phyloP scores from a whole-genome alignment of 2,113 vertebrate genomes.

The Caranx melampygus region DNA sequence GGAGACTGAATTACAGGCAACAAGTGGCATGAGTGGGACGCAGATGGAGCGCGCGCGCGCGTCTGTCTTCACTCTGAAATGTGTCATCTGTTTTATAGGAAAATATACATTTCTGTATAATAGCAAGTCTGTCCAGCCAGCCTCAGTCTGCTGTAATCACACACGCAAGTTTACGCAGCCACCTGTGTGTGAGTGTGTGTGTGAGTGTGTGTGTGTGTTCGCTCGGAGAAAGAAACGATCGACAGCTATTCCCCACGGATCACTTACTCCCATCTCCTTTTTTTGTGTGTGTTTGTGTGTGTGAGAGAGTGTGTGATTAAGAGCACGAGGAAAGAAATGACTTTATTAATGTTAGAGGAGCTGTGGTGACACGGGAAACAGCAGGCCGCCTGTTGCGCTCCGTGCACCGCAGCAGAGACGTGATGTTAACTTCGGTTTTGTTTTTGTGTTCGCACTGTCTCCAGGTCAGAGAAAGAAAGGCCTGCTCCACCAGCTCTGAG shows the following conservation, averaged over 20 bases:
- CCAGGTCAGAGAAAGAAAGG: not conserved
- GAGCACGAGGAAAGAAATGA: not conserved
- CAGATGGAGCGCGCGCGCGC: not conserved
- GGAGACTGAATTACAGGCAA: constrained; percentile 45
- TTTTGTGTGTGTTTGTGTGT: not conserved
- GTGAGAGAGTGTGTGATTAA: no score
- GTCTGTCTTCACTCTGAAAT: not conserved
- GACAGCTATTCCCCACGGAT: constrained; percentile 3
- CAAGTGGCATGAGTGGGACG: constrained; percentile 58
- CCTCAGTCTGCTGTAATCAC: not conserved
- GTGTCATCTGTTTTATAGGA: not conserved
- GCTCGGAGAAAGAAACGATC: not conserved
- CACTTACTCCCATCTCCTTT: not conserved
- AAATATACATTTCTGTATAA: not conserved
- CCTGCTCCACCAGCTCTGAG: not conserved
- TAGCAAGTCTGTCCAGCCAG: not conserved
- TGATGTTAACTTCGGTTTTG: not conserved
- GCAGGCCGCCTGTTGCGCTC: no score
- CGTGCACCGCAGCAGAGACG: not conserved
- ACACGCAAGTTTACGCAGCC: constrained; percentile 10
- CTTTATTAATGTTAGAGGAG: not conserved
- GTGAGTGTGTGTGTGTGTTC: not conserved
- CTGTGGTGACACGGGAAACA: not conserved
- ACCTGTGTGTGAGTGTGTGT: not conserved
- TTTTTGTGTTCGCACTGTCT: not conserved